These are phyloP conservation scores for Sialis fuliginosa DNA, from an alignment of 2,888 invertebrate species.

Conservation along the genomic window DNA sequence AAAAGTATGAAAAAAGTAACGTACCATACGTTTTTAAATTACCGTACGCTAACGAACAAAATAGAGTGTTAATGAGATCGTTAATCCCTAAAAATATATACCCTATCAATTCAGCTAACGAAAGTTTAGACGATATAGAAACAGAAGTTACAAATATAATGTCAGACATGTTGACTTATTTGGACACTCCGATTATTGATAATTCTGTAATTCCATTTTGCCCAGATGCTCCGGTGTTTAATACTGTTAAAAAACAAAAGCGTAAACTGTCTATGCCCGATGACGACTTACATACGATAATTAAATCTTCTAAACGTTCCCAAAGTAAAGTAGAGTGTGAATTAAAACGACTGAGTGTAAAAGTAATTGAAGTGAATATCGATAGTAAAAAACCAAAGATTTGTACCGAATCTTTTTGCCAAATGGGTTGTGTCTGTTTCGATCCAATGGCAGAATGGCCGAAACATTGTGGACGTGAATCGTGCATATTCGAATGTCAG, in stretches of 20 bases:
- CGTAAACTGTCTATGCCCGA: conserved; percentile 5
- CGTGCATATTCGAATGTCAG: conserved; percentile 40
- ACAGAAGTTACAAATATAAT: conserved; percentile 21
- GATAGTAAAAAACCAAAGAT: conserved; percentile 13
- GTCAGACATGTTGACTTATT: conserved; percentile 35
- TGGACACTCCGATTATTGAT: conserved; percentile 39
- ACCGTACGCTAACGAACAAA: conserved; percentile 37
- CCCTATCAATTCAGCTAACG: background rate
- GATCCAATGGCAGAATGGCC: conserved; percentile 31
- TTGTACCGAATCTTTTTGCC: conserved; percentile 38
- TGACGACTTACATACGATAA: conserved; percentile 5
- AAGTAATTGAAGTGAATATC: conserved; percentile 34
- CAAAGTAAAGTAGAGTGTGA: conserved; percentile 22
- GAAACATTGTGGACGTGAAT: conserved; percentile 40
- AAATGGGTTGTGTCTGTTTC: conserved; percentile 47
- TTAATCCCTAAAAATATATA: conserved; percentile 5
- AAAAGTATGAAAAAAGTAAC: conserved; percentile 15
- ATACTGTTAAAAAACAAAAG: conserved; percentile 16
- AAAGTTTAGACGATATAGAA: conserved; percentile 9
- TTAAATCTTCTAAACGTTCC: conserved; percentile 2
- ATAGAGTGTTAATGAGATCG: conserved; percentile 29
- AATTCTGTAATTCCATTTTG: conserved; percentile 30
- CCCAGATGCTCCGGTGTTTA: conserved; percentile 13
- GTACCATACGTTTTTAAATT: conserved; percentile 34
- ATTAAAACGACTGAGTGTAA: conserved; percentile 43